phyloP scores from a whole-genome alignment of 2,888 invertebrate species.

The Drosophila dives region DNA sequence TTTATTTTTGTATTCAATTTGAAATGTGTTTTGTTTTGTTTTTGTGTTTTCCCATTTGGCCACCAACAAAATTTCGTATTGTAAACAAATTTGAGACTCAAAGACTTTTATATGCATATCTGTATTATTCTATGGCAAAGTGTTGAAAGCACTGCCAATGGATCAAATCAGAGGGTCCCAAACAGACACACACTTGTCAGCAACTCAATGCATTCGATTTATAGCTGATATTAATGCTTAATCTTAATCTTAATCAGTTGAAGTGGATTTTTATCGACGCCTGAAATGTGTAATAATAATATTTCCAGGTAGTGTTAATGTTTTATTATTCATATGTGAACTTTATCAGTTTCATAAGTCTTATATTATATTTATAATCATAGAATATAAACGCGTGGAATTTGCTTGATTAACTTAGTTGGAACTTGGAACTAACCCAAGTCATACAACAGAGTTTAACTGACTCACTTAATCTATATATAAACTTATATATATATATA shows the following conservation, averaged over 20 bases:
- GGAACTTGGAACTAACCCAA: background rate
- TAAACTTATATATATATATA: background rate
- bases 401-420: background rate
- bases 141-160: constrained; percentile 37
- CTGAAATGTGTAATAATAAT: background rate
- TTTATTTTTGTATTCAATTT: constrained; percentile 29
- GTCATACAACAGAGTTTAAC: background rate
- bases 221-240: background rate
- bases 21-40: constrained; percentile 40
- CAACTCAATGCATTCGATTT: background rate
- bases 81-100: constrained; percentile 50
- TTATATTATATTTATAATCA: background rate
- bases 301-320: background rate
- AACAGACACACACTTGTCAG: background rate
- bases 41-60: constrained; percentile 48
- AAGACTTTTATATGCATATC: constrained; percentile 20
- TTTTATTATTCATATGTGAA: background rate
- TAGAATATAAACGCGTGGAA: background rate
- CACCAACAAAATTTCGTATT: constrained; percentile 41
- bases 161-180: background rate
- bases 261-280: no score
- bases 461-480: background rate
- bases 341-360: background rate
- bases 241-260: background rate
- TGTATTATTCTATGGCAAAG: constrained; percentile 13